Percentiles rank a stretch among this genome's conserved stretches.
Conservation (phyloP, 1,140 invertebrate genomes). For the Ganaspis sp. region DNA sequence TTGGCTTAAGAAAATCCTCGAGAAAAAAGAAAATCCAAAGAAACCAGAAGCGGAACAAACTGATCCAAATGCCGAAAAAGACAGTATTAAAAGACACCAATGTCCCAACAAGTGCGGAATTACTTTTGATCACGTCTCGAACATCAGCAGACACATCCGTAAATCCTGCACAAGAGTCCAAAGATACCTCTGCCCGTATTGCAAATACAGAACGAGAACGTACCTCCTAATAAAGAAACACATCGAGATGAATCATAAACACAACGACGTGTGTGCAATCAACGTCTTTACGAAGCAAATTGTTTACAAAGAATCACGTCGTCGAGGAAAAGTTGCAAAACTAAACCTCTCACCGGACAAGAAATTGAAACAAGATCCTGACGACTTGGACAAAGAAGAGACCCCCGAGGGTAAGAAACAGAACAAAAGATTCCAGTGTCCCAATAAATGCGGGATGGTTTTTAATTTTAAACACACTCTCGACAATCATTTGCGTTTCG, state of each 20-base stretch:
- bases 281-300: conserved; percentile 8
- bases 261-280: neutral
- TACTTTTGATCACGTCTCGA: neutral
- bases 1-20: neutral
- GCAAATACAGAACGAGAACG: conserved; percentile 1
- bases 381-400: neutral
- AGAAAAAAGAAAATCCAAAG: neutral
- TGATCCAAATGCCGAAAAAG: neutral
- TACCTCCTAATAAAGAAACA: neutral
- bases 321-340: neutral
- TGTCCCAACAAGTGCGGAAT: conserved; percentile 11
- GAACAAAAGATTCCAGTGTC: conserved; percentile 44
- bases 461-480: conserved; percentile 81
- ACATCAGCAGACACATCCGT: neutral
- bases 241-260: conserved; percentile 9
- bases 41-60: neutral
- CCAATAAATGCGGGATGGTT: conserved; percentile 75
- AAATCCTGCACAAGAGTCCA: neutral
- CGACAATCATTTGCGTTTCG: conserved; percentile 78
- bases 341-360: neutral
- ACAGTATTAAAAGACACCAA: neutral
- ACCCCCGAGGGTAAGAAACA: neutral
- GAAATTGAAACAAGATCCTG: neutral
- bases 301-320: conserved; percentile 13
- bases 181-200: neutral